These are phyloP conservation scores for Patella ulyssiponensis DNA, from an alignment of 2,888 invertebrate genomes.

Conservation along the genomic window DNA sequence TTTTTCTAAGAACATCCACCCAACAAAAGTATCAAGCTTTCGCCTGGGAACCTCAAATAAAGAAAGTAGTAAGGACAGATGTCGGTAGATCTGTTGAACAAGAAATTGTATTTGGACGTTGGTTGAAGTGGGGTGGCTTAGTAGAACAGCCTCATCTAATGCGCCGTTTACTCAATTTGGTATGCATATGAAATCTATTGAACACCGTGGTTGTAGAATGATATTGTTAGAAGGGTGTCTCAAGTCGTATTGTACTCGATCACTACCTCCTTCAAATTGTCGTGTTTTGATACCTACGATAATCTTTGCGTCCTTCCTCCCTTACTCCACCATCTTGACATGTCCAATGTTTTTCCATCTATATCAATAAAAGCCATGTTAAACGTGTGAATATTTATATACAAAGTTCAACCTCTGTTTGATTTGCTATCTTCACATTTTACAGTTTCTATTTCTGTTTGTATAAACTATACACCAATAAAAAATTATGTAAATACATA, in stretches of 20 bases:
- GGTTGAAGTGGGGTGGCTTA: slow-evolving; percentile 9
- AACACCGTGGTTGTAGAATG: not conserved
- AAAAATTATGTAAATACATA: no score
- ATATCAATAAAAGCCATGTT: no score
- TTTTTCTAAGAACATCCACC: slow-evolving; percentile 10
- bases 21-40: slow-evolving; percentile 12
- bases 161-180: not conserved
- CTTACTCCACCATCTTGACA: no score
- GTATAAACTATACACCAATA: no score
- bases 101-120: not conserved
- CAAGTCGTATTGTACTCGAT: slow-evolving; percentile 5
- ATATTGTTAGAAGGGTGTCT: not conserved
- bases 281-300: not conserved
- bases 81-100: not conserved
- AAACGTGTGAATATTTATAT: no score
- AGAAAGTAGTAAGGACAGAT: slow-evolving; percentile 9
- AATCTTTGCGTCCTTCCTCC: not conserved
- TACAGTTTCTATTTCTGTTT: no score
- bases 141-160: slow-evolving; percentile 5
- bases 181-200: slow-evolving; percentile 11
- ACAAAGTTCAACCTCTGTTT: no score
- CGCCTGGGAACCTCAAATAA: slow-evolving; percentile 8
- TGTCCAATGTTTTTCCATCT: no score
- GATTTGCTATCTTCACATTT: no score
- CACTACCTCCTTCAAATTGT: slow-evolving; percentile 4